Percentiles rank a stretch among this genome's conserved stretches.
Conservation (phyloP, 2,888 invertebrate species). For the Ectemnius lituratus region DNA sequence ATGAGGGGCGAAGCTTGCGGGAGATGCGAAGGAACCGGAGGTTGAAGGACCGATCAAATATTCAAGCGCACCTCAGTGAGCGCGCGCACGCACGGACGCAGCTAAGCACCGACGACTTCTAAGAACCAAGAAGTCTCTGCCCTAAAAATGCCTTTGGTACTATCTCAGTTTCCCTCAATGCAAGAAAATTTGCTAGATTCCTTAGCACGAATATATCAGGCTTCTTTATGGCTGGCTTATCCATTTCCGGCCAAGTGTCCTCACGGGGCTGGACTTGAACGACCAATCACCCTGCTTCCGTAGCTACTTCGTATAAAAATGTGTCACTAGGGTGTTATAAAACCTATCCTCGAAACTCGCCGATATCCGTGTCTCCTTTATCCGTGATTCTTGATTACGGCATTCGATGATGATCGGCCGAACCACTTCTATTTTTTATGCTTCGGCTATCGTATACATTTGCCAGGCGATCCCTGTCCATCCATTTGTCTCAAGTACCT, state of each 20-base stretch:
- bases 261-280: conserved; percentile 67
- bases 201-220: neutral
- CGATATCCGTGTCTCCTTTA: conserved; percentile 40
- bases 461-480: neutral
- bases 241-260: conserved; percentile 74
- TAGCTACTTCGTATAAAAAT: conserved; percentile 68
- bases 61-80: conserved; percentile 74
- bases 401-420: conserved; percentile 25
- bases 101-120: conserved; percentile 43
- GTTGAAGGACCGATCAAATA: conserved; percentile 77
- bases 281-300: conserved; percentile 64
- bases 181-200: too few species aligned
- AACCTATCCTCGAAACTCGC: conserved; percentile 59
- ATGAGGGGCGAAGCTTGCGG: conserved; percentile 66
- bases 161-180: too few species aligned
- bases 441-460: conserved; percentile 10
- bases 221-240: conserved; percentile 48
- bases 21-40: conserved; percentile 60
- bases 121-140: too few species aligned
- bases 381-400: conserved; percentile 25
- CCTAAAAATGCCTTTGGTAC: too few species aligned
- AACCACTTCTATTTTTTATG: conserved; percentile 19
- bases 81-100: conserved; percentile 54
- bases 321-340: conserved; percentile 71
- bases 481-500: neutral